Evolutionary conservation across 2,888 invertebrate genomes (phyloP), one percentile per base, ranked within the genome.

Genomic region (Punctoribates punctum): DNA sequence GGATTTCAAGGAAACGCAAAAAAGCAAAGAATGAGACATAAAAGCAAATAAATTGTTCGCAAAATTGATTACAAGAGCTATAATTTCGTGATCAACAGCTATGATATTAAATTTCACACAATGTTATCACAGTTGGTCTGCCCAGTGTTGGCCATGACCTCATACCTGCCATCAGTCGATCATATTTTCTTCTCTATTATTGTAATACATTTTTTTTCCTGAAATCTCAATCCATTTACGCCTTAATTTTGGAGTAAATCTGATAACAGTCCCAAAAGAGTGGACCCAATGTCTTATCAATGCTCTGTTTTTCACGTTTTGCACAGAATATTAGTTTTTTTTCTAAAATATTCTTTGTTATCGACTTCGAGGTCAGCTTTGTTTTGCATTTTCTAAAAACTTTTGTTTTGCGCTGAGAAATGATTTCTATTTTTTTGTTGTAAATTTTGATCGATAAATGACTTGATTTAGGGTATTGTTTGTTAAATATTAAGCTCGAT

Each of bases 231-330:
- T 17, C 57, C 23, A 13, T 60, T 60, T 15, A 29, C 27, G 60
- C 60, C 29, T 27, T 17, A 60, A 60, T 1, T 60, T 42, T 42
- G 42, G 11, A 11, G 4, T 42, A 42, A 42, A 42, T 42, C 42
- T 13, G 42, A 42, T 42, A 42, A 42, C 11, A 42, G 42, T 11
- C 8, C 42, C 11, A 42, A 42, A 42, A 42, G 42, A 13, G 42
- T 42, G 42, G 42, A 42, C 42, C 42, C 8, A 51, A 51, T 51
- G n/a, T 51, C n/a, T 20, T 20, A 57, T 57, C 51, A 20, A 51
- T 51, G n/a, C 4, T 17, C n/a, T 51, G n/a, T 51, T 57, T 57
- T 57, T 23, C 57, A 57, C 57, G 57, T 25, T 57, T 57, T 57
- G 20, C 23, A 51, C 42, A 42, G 42, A 42, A 42, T 42, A 42